A percentile compares a stretch with the other conserved stretches of the same genome.
phyloP scores from a whole-genome alignment of 2,113 vertebrate species.

The Nerophis ophidion region DNA sequence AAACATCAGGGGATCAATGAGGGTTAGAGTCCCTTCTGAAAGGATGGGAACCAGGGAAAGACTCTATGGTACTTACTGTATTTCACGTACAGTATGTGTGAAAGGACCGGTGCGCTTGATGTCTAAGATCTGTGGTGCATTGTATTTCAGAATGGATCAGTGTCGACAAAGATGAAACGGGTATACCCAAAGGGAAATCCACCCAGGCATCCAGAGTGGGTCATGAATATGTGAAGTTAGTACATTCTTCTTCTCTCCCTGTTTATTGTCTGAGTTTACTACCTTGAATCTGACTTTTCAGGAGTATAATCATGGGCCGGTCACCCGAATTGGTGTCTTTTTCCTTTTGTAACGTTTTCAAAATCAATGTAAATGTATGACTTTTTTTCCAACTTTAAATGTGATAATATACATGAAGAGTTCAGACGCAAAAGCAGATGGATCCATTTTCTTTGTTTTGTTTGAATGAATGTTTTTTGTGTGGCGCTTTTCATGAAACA shows the following conservation, averaged over 20 bases:
- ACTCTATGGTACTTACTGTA: constrained; percentile 78
- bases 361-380: too few species aligned
- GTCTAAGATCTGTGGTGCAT: not conserved
- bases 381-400: too few species aligned
- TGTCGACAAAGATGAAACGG: constrained; percentile 87
- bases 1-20: constrained; percentile 95
- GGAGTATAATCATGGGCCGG: not conserved
- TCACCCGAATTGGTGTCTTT: too few species aligned
- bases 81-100: not conserved
- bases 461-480: too few species aligned
- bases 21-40: constrained; percentile 88
- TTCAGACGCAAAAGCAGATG: too few species aligned
- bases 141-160: constrained; percentile 89
- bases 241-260: constrained; percentile 16
- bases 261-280: not conserved
- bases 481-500: too few species aligned
- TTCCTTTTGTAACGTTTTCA: too few species aligned
- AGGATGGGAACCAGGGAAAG: constrained; percentile 90
- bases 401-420: too few species aligned
- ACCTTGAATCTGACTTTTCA: too few species aligned
- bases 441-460: too few species aligned
- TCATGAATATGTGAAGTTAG: constrained; percentile 81
- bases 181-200: constrained; percentile 78
- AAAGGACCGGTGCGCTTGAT: not conserved
- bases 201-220: constrained; percentile 64